Evolutionary conservation across 2,113 vertebrate genomes (phyloP), one percentile per base, ranked within the genome.

Genomic region (Thamnaconus septentrionalis): DNA sequence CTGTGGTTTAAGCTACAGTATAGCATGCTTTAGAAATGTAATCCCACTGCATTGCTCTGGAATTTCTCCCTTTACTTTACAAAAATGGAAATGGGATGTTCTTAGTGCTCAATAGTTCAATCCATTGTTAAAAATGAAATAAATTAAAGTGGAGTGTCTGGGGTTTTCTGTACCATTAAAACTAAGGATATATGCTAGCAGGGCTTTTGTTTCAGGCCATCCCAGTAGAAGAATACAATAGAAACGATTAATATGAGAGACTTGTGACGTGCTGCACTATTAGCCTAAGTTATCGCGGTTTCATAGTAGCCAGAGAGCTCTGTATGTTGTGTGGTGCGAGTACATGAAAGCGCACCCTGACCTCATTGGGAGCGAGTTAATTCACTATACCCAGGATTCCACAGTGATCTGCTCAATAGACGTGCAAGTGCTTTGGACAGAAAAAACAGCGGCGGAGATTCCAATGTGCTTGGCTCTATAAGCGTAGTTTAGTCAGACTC

Each of bases 401-500:
- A 61, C 9, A 18, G 68, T 53, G 64, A 44, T 71, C 39, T 66
- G 54, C 64, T 46, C 74, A 74, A 80, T 71, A 78, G 47, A 71
- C 54, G 64, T 47, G 54, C 51, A 61, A 54, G 69, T 72, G 70
- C 65, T 83, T 59, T 65, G 62, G 56, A 62, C 53, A 64, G 73
- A 86, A 78, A 75, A 41, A 54, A 41, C 42, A 41, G 59, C 59
- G 66, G 63, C 78, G 18, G 70, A 62, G 52, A 46, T 69, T 61
- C 12, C 68, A 56, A 57, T 78, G 62, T 73, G 58, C 53, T 61
- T 66, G 63, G 64, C 66, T 73, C 63, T 51, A 68, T 43, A 76
- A 78, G 78, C 54, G 80, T 76, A 78, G 69, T 80, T 82, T 59
- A 50, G 54, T 68, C 61, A 59, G 54, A 79, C 66, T 72, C 60